These are phyloP conservation scores for Babyrousa celebensis DNA, from an alignment of 2,797 vertebrate genomes.

Conservation along the genomic window DNA sequence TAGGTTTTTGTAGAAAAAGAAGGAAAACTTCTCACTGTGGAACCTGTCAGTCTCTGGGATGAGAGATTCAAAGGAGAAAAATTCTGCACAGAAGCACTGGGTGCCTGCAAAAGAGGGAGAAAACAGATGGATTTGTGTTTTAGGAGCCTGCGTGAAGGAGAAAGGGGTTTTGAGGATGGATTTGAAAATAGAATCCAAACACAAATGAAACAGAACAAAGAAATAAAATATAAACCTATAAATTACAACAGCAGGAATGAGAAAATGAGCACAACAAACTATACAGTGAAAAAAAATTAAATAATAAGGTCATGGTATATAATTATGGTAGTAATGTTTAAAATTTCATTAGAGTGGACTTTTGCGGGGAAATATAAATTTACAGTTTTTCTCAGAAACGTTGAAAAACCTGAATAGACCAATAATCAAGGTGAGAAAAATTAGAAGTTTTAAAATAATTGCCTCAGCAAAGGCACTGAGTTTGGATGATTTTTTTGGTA, in stretches of 20 bases:
- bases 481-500: not conserved
- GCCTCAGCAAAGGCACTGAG: not conserved
- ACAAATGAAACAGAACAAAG: not conserved
- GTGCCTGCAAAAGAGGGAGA: not conserved
- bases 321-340: not conserved
- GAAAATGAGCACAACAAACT: not conserved
- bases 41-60: not conserved
- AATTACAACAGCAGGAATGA: not conserved
- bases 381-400: not conserved
- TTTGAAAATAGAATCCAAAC: conserved; percentile 24
- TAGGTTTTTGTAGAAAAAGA: conserved; percentile 14
- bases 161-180: not conserved
- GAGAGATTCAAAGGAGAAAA: not conserved
- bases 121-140: not conserved
- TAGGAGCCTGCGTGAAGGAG: not conserved
- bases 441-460: conserved; percentile 42
- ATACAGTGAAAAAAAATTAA: not conserved
- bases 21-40: not conserved
- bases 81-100: not conserved
- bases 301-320: not conserved
- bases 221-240: not conserved
- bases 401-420: not conserved
- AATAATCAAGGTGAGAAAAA: conserved; percentile 11
- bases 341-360: not conserved
- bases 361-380: not conserved